Percentiles rank a stretch among this genome's conserved stretches.
phyloP scores from a whole-genome alignment of 64 coral and sea anemone genomes.

The Catalaphyllia jardinei region DNA sequence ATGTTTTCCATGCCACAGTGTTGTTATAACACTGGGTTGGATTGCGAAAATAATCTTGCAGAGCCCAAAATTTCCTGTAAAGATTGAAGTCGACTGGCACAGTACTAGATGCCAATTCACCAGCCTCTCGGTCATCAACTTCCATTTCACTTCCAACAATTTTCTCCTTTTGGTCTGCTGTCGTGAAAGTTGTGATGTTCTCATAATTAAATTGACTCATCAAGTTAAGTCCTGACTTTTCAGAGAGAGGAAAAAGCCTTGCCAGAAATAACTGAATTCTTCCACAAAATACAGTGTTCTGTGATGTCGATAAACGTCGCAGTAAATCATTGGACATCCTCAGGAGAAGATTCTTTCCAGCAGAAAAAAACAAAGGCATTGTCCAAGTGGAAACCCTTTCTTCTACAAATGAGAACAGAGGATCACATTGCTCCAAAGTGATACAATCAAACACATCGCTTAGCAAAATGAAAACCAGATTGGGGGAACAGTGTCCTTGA shows the following conservation, averaged over 20 bases:
- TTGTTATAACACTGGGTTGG: conserved; percentile 77
- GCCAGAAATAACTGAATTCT: conserved; percentile 96
- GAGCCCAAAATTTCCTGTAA: conserved; percentile 95
- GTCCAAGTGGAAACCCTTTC: conserved; percentile 96
- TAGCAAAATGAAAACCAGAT: conserved; percentile 80
- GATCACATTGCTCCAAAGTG: conserved; percentile 80
- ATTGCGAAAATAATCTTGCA: conserved; percentile 87
- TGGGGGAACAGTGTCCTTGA: conserved; percentile 71
- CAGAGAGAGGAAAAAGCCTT: conserved; percentile 94
- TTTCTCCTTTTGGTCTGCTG: conserved; percentile 57
- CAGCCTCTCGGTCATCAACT: conserved; percentile 39
- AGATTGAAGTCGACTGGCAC: conserved; percentile 87
- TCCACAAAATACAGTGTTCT: conserved; percentile 99
- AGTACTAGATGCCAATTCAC: conserved; percentile 50
- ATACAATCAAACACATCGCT: conserved; percentile 93
- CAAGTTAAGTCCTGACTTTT: conserved; percentile 97
- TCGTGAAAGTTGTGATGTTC: conserved; percentile 82
- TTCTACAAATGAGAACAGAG: conserved; percentile 92
- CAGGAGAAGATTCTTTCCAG: conserved; percentile 88
- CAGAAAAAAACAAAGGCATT: conserved; percentile 84
- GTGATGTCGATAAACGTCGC: conserved; percentile 87
- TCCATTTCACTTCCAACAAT: conserved; percentile 29
- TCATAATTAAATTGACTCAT: conserved; percentile 99
- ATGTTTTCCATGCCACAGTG: conserved; percentile 77
- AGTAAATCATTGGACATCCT: conserved; percentile 98